Evolutionary conservation across 2,113 vertebrate genomes (phyloP), one percentile per base, ranked within the genome.

Genomic region (Daboia siamensis): DNA sequence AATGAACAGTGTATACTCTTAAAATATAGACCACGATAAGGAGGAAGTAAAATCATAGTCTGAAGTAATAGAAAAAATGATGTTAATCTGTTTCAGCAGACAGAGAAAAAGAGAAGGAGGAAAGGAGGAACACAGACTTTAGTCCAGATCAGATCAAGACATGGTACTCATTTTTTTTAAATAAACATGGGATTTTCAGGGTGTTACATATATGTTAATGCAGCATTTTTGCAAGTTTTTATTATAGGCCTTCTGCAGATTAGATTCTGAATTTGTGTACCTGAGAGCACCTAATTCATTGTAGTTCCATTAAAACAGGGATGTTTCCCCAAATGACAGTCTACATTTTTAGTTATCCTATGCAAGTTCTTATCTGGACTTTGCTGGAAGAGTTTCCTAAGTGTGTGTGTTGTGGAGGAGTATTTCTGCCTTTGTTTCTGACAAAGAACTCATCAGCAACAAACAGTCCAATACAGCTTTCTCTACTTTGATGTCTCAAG

Each of bases 1-100:
- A 69, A 1, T 69, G 12, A 69, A 86, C 46, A 86, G 23, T 86
- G 46, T 26, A 51, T 48, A 86, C 1, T 39, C 55, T 46, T 89
- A 26, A 95, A 95, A 69, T 15, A 69, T 0, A 88, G 74, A 57
- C 61, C 94, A 5, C 46, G 93, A 94, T 95, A 93, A 29, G 48
- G 88, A 90, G 52, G 15, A n/a, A 26, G 29, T 52, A 23, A n/a
- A 51, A 80, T 9, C n/a, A 44, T 46, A n/a, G 4, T 5, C 17
- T 90, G 89, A 74, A 80, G 1, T 33, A 90, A 90, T 52, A n/a
- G 29, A 24, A 39, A 61, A 59, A 5, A 26, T 24, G 61, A 26
- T 69, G 33, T 69, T 15, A 33, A 29, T 69, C 12, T 69, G 64
- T 69, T 69, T 69, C 64, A 33, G 29, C 26, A 69, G 61, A n/a